Evolutionary conservation across 2,797 vertebrate species (phyloP), one percentile per base, ranked within the genome.

Genomic region (Liasis olivaceus): DNA sequence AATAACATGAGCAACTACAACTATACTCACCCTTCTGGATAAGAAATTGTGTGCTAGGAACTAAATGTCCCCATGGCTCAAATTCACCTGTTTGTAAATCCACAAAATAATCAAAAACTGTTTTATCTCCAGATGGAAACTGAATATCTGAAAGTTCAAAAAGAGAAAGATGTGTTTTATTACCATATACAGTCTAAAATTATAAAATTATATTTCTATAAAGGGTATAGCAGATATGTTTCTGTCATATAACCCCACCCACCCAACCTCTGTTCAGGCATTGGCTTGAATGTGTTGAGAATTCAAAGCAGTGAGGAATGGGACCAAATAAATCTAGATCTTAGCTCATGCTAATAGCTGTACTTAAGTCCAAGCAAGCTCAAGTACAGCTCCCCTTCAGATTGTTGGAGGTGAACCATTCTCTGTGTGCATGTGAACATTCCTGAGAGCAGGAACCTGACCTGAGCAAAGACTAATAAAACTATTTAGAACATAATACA

Each of bases 61-160:
- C 95, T 92, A 98, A 94, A 72, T 96, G 93, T 91, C 96, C 95
- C 97, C 97, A 98, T 36, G 96, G 90, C 56, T 95, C 87, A 94
- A 97, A 97, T 51, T 97, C 96, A 72, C 97, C 95, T 7, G 95
- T 96, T 88, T 97, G 96, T 60, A 98, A 87, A 94, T 98, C 97
- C 92, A 98, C 96, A 96, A 98, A 98, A 93, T 97, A 98, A 81
- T 94, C 97, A 95, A 98, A 98, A 87, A 97, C 90, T 4, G 96
- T 96, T 20, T 24, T 90, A 2, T 97, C 93, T 31, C 95, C 96
- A 51, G 64, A 1, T 69, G 97, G 97, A 62, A 98, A 91, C 28
- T 60, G 94, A 56, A 97, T 89, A 60, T 93, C 97, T 97, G 85
- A 51, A 92, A 87, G 14, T 89, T 47, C 56, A n/a, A 88, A 94